Conservation (phyloP, 2,113 vertebrate genomes). For the Clarias batrachus region DNA sequence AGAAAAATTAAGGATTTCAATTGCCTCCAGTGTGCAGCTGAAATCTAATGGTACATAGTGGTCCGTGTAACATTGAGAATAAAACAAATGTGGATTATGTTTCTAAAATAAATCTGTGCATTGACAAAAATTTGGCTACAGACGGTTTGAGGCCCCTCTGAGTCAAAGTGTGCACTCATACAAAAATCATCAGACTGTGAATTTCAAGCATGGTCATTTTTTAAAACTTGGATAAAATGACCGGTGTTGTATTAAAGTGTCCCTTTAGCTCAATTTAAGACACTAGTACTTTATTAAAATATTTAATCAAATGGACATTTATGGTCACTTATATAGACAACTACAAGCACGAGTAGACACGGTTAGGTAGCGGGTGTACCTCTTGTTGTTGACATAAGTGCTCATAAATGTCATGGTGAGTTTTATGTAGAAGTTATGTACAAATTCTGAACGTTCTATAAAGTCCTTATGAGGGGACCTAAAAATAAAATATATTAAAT, state of each 20-base stretch:
- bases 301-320: constrained; percentile 34
- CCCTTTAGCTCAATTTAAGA: not conserved
- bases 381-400: constrained; percentile 23
- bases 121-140: not conserved
- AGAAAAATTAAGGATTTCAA: not conserved
- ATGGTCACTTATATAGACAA: not conserved
- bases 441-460: constrained; percentile 8
- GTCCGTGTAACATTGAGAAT: not conserved
- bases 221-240: not conserved
- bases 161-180: not conserved
- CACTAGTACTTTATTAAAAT: not conserved
- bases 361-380: not conserved
- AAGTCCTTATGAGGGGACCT: not conserved
- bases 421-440: constrained; percentile 18
- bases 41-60: not conserved
- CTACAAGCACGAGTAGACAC: not conserved
- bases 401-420: constrained; percentile 21
- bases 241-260: not conserved
- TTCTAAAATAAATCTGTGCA: not conserved
- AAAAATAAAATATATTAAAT: constrained; percentile 3
- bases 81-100: not conserved
- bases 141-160: not conserved
- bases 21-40: not conserved
- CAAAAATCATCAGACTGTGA: not conserved
- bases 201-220: not conserved